A percentile compares a stretch with the other conserved stretches of the same genome.
Evolutionary conservation across 2,113 vertebrate genomes (phyloP).

Genomic region (Lagopus leucura): DNA sequence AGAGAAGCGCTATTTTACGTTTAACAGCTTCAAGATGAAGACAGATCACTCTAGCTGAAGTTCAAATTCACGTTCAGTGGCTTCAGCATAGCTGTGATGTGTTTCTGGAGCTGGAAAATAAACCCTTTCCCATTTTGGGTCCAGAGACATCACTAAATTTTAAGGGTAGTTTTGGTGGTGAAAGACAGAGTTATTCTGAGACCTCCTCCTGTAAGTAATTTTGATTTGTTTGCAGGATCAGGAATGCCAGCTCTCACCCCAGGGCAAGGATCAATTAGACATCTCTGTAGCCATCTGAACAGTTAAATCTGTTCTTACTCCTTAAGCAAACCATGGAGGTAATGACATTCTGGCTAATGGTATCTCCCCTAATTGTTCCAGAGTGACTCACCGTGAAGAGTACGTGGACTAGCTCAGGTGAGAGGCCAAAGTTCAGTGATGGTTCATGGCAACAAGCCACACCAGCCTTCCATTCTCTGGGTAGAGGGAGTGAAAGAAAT

Average conservation of each 20-base stretch:
- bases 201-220: not conserved
- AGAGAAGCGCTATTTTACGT: not conserved
- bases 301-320: not conserved
- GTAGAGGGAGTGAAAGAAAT: not conserved
- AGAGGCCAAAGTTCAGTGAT: not conserved
- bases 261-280: not conserved
- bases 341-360: not conserved
- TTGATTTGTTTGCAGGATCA: not conserved
- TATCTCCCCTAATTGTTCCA: not conserved
- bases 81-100: not conserved
- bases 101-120: not conserved
- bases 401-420: not conserved
- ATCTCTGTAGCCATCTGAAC: not conserved
- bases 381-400: not conserved
- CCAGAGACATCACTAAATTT: not conserved
- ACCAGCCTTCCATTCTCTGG: not conserved
- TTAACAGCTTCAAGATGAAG: constrained; percentile 5
- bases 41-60: not conserved
- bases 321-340: not conserved
- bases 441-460: not conserved
- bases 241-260: not conserved
- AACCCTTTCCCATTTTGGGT: not conserved
- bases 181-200: not conserved
- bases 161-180: not conserved
- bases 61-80: not conserved